Percentiles rank a stretch among this genome's conserved stretches.
Evolutionary conservation across 2,113 vertebrate species (phyloP).

Genomic region (Myxocyprinus asiaticus): DNA sequence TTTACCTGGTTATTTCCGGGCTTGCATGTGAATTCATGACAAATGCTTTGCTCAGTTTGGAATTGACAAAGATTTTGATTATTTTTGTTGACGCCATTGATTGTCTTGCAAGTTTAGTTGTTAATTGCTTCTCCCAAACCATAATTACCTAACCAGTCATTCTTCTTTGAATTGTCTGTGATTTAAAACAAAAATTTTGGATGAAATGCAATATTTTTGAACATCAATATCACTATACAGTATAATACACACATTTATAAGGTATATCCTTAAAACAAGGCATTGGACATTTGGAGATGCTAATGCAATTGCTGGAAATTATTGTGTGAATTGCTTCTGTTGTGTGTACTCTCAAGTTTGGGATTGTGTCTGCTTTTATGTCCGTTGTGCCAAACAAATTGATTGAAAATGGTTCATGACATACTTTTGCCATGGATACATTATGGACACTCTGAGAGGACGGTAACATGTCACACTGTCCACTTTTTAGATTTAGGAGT

Average conservation of each 20-base stretch:
- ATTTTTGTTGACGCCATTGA: background rate
- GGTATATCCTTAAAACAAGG: background rate
- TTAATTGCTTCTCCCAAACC: background rate
- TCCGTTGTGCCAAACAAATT: background rate
- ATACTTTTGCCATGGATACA: background rate
- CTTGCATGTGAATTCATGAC: background rate
- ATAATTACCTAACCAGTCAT: background rate
- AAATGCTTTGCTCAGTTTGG: background rate
- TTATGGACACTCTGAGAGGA: background rate
- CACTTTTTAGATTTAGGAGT: slow-evolving; percentile 10
- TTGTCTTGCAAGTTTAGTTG: background rate
- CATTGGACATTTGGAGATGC: background rate
- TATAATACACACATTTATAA: background rate
- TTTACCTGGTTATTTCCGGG: background rate
- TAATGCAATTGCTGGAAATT: background rate
- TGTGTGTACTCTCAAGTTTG: background rate
- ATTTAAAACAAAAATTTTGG: too few species aligned
- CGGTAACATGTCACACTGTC: background rate
- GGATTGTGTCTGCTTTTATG: background rate
- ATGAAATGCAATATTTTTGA: background rate
- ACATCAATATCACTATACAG: too few species aligned
- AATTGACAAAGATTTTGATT: too few species aligned
- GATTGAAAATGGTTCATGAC: background rate
- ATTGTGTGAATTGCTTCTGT: background rate
- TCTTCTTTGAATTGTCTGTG: too few species aligned